Evolutionary conservation across 2,113 vertebrate species (phyloP).

Genomic region (Odobenus rosmarus): DNA sequence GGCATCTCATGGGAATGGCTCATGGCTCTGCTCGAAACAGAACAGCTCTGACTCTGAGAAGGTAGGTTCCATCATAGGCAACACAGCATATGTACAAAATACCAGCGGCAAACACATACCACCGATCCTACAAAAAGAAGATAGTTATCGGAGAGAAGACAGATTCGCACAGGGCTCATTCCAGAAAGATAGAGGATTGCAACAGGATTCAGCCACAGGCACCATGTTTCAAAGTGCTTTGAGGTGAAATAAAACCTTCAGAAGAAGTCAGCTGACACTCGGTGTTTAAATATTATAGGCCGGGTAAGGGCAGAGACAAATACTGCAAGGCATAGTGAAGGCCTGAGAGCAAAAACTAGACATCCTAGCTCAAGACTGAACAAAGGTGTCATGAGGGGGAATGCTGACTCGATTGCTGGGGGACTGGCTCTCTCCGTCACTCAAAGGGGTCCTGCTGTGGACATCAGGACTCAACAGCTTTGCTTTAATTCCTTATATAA

Average conservation of each 20-base stretch:
- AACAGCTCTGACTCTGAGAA: not conserved
- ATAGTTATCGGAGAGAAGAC: not conserved
- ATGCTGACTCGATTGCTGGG: not conserved
- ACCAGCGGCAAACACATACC: not conserved
- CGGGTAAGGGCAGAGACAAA: not conserved
- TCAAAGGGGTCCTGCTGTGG: not conserved
- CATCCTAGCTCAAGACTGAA: not conserved
- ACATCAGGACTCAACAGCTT: not conserved
- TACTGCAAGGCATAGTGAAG: not conserved
- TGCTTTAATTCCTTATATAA: not conserved
- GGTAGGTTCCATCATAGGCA: not conserved
- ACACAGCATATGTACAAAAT: not conserved
- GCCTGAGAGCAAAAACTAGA: not conserved
- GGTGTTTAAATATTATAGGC: not conserved
- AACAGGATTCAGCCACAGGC: not conserved
- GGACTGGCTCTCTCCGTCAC: not conserved
- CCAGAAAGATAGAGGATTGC: not conserved
- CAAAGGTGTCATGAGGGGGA: not conserved
- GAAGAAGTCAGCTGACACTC: not conserved
- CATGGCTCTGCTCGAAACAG: not conserved
- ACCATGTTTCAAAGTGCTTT: not conserved
- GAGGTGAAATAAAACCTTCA: not conserved
- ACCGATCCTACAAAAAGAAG: not conserved
- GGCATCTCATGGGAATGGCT: not conserved
- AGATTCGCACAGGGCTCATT: not conserved